A percentile compares a stretch with the other conserved stretches of the same genome.
Conservation (phyloP, 2,888 invertebrate species). For the Myopa testacea region DNA sequence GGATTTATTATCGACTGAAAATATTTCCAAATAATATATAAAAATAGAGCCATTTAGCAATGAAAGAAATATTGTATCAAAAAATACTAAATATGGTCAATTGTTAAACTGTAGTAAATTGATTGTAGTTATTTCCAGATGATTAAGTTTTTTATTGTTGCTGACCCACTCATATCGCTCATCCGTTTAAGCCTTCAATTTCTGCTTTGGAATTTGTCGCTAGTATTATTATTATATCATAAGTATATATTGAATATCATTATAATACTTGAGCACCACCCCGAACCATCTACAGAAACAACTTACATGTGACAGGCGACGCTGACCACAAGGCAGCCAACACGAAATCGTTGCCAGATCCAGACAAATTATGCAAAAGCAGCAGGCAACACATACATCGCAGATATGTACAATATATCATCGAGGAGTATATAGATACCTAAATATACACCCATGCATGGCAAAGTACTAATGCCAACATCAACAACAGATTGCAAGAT, state of each 20-base stretch:
- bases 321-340: background rate
- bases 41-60: too few relatives aligned
- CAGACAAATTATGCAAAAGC: background rate
- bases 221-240: too few relatives aligned
- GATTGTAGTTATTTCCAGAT: too few relatives aligned
- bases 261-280: background rate
- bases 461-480: background rate
- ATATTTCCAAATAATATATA: too few relatives aligned
- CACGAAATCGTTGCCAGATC: background rate
- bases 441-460: background rate
- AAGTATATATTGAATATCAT: background rate
- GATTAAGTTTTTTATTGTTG: too few relatives aligned
- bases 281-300: background rate
- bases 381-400: background rate
- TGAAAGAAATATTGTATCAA: too few relatives aligned
- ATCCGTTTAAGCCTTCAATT: too few relatives aligned
- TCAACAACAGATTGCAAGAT: background rate
- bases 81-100: too few relatives aligned
- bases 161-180: too few relatives aligned
- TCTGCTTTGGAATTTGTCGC: too few relatives aligned
- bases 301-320: background rate
- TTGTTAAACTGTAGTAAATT: too few relatives aligned
- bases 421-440: background rate
- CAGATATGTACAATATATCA: background rate
- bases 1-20: too few relatives aligned